Percentiles rank a stretch among this genome's conserved stretches.
These are phyloP conservation scores for Bolinopsis microptera DNA, from an alignment of 37 sponge, comb jelly and placozoan species.

Conservation along the genomic window DNA sequence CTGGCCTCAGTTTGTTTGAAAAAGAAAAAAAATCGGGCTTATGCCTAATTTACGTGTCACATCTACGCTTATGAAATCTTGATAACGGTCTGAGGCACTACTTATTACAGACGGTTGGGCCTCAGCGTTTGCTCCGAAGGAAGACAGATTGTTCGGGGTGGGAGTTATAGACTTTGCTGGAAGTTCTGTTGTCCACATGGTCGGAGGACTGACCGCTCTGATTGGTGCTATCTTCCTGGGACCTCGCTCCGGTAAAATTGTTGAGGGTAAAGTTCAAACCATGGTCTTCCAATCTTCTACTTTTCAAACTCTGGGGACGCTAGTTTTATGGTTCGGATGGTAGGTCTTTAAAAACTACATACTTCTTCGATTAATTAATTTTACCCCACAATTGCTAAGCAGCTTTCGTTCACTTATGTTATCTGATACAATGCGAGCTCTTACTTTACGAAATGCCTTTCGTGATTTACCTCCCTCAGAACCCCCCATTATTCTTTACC, in stretches of 20 bases:
- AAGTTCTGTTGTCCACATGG: constrained; percentile 33
- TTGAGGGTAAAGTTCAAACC: background rate
- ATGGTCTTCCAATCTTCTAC: background rate
- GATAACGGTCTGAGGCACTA: background rate
- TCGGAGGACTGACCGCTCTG: constrained; percentile 20
- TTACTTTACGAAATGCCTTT: too few relatives aligned
- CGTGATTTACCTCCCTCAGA: too few relatives aligned
- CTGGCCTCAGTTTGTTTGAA: too few relatives aligned
- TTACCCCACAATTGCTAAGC: too few relatives aligned
- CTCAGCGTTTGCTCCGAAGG: background rate
- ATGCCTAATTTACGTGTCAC: too few relatives aligned
- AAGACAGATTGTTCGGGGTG: background rate
- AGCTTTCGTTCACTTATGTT: too few relatives aligned
- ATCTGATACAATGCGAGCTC: too few relatives aligned
- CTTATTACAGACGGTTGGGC: background rate
- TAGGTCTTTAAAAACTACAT: too few relatives aligned
- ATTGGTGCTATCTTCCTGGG: background rate
- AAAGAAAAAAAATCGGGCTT: too few relatives aligned
- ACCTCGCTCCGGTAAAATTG: background rate
- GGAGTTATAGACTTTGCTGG: constrained; percentile 45
- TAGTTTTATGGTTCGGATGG: constrained; percentile 1
- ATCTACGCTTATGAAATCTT: too few relatives aligned
- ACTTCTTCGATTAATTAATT: too few relatives aligned
- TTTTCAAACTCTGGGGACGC: background rate
- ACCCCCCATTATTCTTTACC: too few relatives aligned